phyloP scores from a whole-genome alignment of 2,797 vertebrate genomes.

The Sphenopsis melanotis region DNA sequence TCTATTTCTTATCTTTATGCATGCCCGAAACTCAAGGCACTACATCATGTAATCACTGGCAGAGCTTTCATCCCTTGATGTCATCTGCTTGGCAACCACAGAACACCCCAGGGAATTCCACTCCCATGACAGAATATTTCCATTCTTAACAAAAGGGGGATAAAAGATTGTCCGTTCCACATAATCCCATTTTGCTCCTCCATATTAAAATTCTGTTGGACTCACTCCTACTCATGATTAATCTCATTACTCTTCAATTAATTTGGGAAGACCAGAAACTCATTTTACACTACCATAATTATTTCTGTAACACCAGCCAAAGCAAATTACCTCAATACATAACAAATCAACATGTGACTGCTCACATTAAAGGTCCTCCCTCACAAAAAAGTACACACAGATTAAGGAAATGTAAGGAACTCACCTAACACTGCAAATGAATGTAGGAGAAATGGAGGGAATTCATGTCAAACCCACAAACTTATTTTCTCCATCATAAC shows the following conservation, averaged over 20 bases:
- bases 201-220: background rate
- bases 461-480: background rate
- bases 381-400: background rate
- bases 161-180: background rate
- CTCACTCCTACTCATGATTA: background rate
- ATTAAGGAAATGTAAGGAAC: background rate
- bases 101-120: background rate
- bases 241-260: slow-evolving; percentile 18
- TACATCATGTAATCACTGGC: background rate
- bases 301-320: slow-evolving; percentile 7
- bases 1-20: rapidly evolving
- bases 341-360: background rate
- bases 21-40: background rate
- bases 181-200: background rate
- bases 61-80: background rate
- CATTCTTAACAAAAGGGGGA: background rate
- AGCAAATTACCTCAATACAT: slow-evolving; percentile 10
- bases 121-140: background rate
- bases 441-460: background rate
- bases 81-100: background rate
- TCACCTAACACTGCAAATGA: background rate
- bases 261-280: slow-evolving; percentile 1
- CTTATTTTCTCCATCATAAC: background rate
- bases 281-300: background rate
- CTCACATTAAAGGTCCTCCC: background rate